Base-by-base conservation (phyloP, 1,140 invertebrate genomes). In the Scaptomyza hsui region DNA sequence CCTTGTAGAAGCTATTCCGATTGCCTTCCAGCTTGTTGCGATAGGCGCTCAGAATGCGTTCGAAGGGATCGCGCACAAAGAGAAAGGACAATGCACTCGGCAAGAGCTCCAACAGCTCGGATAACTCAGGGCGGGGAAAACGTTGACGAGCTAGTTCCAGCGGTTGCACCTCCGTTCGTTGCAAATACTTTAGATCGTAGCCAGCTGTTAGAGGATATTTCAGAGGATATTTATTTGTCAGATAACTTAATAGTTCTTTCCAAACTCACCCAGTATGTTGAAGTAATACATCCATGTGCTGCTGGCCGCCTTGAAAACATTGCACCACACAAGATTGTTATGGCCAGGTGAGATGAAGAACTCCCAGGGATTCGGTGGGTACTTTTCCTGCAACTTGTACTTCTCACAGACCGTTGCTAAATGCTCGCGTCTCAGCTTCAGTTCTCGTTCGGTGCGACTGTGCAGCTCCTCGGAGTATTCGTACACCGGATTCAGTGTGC, bases 41-140 rank as follows among this genome's bases (percentile, higher is more conserved):
- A 91, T 96, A 98, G 9, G 97, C 97, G 1, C 97, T 98, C 13
- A 98, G 89, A 1, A 98, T 92, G 59, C 98, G 93, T 88, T 98
- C 97, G 70, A 98, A 95, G 0, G 98, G 98, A 92, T 98, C 96
- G 16, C 98, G 93, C 0, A 97, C 97, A 68, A 98, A 96, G 16
- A 98, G 92, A 57, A 98, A 95, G 55, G 95, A 95, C 49, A 95
- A 89, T 0, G 93, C 92, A 3, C 92, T 92, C 0, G 93, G 92
- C 19, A 94, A 90, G 15, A 92, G 92, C 3, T 93, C 90, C 35
- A 93, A 89, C n/a, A 94, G 75, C 74, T 94, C 93, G 4, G 92
- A 85, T 6, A 93, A 83, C 29, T 92, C 92, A 1, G 94, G 94
- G 12, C 94, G 91, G 6, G 94, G 93, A 74, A 94, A 95, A 68